Base-by-base conservation (phyloP, 2,888 invertebrate genomes). In the Asteroscopus sphinx region DNA sequence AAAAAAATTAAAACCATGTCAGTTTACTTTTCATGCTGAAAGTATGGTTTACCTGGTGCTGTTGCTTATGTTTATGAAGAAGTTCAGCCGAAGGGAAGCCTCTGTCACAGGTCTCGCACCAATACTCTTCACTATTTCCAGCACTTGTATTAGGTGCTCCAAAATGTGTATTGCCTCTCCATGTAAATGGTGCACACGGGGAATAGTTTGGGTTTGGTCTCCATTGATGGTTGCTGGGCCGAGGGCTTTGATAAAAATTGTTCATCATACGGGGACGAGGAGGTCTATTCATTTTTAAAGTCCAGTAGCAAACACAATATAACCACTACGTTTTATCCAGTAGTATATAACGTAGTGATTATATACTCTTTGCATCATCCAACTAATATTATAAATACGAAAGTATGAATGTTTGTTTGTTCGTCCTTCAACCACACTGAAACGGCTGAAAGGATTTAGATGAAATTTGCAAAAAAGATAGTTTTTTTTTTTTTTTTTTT, bases 21-120 rank as follows among this genome's bases (percentile, higher is more conserved):
- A n/a, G n/a, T n/a, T n/a, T n/a, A n/a, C n/a, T n/a, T n/a, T n/a
- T n/a, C n/a, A n/a, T n/a, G n/a, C n/a, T n/a, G n/a, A n/a, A n/a
- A n/a, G n/a, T n/a, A n/a, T 30, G 1, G 3, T 47, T 65, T 77
- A 94, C 94, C 89, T 95, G 95, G 89, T 99, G 98, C 76, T 96
- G 95, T n/a, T 92, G 89, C 67, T 95, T 91, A 86, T 99, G 98
- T 42, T 94, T 94, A 42, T 95, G 89, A 55, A 97, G 95, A 57
- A 95, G 91, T 17, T 95, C 94, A 48, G 92, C 79, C 0, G 95
- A 94, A 48, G 92, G 88, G 85, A 98, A 97, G 9, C 96, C 96
- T 82, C 96, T 95, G 77, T 98, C 97, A 88, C 98, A 99, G n/a
- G 96, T 95, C 81, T 97, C 97, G 89, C 97, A 97, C 87, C 95